These are phyloP conservation scores for Elachura formosa DNA, from an alignment of 2,113 vertebrate genomes.

Conservation along the genomic window DNA sequence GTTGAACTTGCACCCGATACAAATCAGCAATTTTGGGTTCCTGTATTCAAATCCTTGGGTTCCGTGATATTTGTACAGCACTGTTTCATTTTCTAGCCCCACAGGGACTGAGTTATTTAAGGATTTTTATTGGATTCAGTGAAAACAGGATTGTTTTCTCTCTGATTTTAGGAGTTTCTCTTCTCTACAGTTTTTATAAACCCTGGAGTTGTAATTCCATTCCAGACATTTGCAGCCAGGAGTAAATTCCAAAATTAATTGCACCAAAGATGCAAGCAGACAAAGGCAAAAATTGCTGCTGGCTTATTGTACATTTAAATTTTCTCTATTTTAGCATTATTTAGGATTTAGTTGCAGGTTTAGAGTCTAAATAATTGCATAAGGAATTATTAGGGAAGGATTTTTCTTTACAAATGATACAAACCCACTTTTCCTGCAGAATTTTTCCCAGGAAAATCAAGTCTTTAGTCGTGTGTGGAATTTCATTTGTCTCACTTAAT, in stretches of 20 bases:
- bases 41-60: rapidly evolving
- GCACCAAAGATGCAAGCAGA: background rate
- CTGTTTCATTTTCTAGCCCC: background rate
- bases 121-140: background rate
- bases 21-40: background rate
- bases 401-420: background rate
- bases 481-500: background rate
- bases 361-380: background rate
- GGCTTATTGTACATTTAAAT: background rate
- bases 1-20: background rate
- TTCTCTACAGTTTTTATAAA: background rate
- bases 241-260: background rate
- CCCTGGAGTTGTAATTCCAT: background rate
- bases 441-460: background rate
- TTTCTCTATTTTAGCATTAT: rapidly evolving
- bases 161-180: background rate
- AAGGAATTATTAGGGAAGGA: background rate
- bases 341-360: background rate
- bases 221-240: background rate
- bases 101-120: background rate
- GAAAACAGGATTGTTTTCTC: background rate
- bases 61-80: background rate
- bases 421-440: background rate
- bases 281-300: background rate
- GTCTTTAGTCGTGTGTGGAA: background rate